A percentile compares a stretch with the other conserved stretches of the same genome.
Evolutionary conservation across 1,140 invertebrate genomes (phyloP).

Genomic region (Anastrepha ludens): DNA sequence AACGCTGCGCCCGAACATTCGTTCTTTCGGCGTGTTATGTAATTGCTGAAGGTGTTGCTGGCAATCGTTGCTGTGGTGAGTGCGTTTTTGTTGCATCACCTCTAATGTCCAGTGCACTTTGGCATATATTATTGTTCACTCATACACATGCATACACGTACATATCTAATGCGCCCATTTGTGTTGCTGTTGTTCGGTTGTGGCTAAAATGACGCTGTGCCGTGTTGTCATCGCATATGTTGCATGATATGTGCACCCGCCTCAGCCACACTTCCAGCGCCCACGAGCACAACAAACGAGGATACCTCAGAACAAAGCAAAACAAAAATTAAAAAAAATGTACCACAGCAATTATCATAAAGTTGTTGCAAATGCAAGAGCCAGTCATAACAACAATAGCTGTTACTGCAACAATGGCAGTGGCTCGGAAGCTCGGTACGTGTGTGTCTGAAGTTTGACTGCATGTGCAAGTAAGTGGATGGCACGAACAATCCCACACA

Average conservation of each 20-base stretch:
- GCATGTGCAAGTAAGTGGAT: neutral
- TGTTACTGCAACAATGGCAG: slow-evolving; percentile 6
- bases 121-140: neutral
- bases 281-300: neutral
- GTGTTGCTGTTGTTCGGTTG: slow-evolving; percentile 40
- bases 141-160: neutral
- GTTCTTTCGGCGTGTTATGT: neutral
- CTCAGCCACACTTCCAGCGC: slow-evolving; percentile 15
- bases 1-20: neutral
- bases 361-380: slow-evolving; percentile 40
- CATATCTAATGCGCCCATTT: neutral
- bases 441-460: neutral
- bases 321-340: neutral
- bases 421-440: neutral
- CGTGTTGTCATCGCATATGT: slow-evolving; percentile 58
- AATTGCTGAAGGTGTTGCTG: slow-evolving; percentile 42
- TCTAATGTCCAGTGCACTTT: slow-evolving; percentile 6
- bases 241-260: slow-evolving; percentile 57
- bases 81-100: slow-evolving; percentile 14
- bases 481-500: neutral
- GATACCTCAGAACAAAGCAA: slow-evolving; percentile 25
- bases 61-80: neutral
- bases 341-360: slow-evolving; percentile 50
- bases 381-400: slow-evolving; percentile 35
- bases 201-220: slow-evolving; percentile 51